phyloP scores from a whole-genome alignment of 2,797 vertebrate species.

The Tympanoctomys barrerae region DNA sequence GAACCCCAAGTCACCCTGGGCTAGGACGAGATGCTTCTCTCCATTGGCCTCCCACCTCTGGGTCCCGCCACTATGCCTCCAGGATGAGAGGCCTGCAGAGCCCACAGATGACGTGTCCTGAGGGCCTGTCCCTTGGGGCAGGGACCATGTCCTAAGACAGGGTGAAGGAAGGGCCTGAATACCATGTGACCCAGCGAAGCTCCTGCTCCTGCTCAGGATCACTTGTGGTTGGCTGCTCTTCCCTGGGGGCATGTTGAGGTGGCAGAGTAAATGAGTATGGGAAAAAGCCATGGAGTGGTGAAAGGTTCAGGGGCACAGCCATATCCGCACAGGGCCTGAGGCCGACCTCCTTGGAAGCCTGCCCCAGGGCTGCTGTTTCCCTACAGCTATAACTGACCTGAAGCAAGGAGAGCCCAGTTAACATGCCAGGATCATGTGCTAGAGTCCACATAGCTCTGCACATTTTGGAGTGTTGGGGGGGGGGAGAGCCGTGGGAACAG shows the following conservation, averaged over 20 bases:
- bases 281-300: neutral
- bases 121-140: neutral
- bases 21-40: neutral
- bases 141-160: neutral
- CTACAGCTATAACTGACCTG: neutral
- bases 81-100: neutral
- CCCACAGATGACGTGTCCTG: neutral
- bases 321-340: neutral
- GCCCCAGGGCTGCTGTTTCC: neutral
- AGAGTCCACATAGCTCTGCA: neutral
- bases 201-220: neutral
- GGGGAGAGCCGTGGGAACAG: neutral
- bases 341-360: neutral
- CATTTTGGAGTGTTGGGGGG: neutral
- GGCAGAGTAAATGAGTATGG: neutral
- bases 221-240: neutral
- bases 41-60: neutral
- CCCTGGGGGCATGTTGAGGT: neutral
- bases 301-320: neutral
- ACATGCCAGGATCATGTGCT: neutral
- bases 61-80: neutral
- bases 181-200: rapidly evolving
- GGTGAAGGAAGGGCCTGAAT: neutral
- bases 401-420: neutral
- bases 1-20: too few relatives aligned